Base-by-base conservation (phyloP, 2,113 vertebrate species). In the Ranitomeya variabilis region DNA sequence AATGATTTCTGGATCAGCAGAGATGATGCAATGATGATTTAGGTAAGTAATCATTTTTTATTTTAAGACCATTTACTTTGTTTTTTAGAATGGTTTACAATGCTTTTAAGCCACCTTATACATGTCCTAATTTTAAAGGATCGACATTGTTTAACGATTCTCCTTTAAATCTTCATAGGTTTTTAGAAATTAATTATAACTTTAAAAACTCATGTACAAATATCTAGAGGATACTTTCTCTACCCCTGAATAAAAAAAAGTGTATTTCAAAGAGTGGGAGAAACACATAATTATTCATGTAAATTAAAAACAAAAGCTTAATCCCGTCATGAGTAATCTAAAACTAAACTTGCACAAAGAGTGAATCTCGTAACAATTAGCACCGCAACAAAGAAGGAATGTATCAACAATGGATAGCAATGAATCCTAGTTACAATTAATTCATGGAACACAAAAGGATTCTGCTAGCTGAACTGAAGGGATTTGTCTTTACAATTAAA, bases 221-320 rank as follows among this genome's bases (percentile, higher is more conserved):
- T 37, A 74, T 74, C 71, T 74, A 74, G 45, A 19, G 71, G 31
- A 45, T 37, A 45, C 15, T 74, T 18, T n/a, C 71, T 76, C 52
- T 76, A 7, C 45, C 73, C 73, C 18, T 8, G 8, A 51, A 76
- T 76, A 21, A 26, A 51, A 23, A 77, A 67, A 55, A 7, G 45
- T 76, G 45, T 21, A 55, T 57, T 64, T 12, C 67, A 83, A 76
- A 83, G 80, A 73, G 74, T 5, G 54, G 66, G 23, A 76, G 45
- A 54, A 83, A 83, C 80, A 88, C 81, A 79, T 84, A 83, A 89
- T 89, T 84, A 89, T 69, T 84, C 73, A 31, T 67, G 45, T 69
- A 76, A 89, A 51, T 78, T 21, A 84, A 89, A 89, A 89, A 84
- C 81, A 89, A 84, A 89, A 83, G 81, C 73, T 69, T 78, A 89